phyloP scores from a whole-genome alignment of 2,113 vertebrate species.

The Xenopus laevis region DNA sequence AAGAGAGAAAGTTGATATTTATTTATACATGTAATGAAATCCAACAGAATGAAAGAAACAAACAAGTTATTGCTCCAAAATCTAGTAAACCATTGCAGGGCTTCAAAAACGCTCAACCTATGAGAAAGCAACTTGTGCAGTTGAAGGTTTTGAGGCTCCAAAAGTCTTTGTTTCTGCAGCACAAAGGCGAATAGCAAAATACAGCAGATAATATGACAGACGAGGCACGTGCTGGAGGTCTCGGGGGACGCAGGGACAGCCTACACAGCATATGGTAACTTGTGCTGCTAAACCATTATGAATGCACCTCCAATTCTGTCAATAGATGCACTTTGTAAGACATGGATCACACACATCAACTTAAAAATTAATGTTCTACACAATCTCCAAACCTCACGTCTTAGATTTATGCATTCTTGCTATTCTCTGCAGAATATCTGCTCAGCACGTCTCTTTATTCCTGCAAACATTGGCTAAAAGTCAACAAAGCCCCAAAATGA shows the following conservation, averaged over 20 bases:
- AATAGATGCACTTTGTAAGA: slow-evolving; percentile 8
- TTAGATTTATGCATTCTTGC: slow-evolving; percentile 12
- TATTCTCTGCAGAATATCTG: slow-evolving; percentile 10
- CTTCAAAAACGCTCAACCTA: no score
- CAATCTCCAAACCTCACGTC: background rate
- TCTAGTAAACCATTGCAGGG: no score
- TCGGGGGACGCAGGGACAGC: slow-evolving; percentile 17
- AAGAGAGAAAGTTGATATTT: no score
- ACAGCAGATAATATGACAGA: slow-evolving; percentile 22
- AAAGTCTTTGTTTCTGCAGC: background rate
- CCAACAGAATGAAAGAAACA: no score
- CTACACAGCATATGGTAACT: slow-evolving; percentile 35
- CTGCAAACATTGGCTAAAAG: slow-evolving; percentile 3
- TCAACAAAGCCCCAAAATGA: slow-evolving; percentile 16
- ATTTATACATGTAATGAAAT: no score
- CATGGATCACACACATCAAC: slow-evolving; percentile 5
- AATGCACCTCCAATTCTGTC: slow-evolving; percentile 34
- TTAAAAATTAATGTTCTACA: slow-evolving; percentile 14
- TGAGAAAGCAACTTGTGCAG: no score
- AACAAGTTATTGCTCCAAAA: no score
- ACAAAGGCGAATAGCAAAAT: background rate
- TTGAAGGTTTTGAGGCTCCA: background rate
- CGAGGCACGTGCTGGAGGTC: slow-evolving; percentile 16
- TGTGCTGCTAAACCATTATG: slow-evolving; percentile 28
- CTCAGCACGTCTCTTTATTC: slow-evolving; percentile 1